Conservation (phyloP, 2,113 vertebrate genomes). For the Bos javanicus region DNA sequence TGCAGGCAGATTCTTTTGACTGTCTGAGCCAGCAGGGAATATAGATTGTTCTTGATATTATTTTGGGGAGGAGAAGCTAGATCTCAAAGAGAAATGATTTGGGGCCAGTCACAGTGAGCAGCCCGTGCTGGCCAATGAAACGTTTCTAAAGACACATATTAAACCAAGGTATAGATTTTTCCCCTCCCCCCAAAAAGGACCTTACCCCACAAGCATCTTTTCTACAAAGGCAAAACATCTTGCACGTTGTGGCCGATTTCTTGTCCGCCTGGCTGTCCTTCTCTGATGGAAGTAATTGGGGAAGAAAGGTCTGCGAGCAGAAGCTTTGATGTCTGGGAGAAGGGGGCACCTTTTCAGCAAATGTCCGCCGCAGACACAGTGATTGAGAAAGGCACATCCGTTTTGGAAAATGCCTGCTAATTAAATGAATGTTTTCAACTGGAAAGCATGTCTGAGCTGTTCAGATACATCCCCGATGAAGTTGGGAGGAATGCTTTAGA, state of each 20-base stretch:
- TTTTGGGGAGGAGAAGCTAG: neutral
- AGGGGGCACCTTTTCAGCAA: constrained; percentile 46
- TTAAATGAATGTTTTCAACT: constrained; percentile 69
- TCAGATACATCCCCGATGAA: constrained; percentile 9
- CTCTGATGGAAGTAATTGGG: constrained; percentile 54
- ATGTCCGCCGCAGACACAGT: constrained; percentile 44
- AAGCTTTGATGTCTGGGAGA: constrained; percentile 60
- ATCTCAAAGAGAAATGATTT: neutral
- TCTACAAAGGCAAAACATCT: neutral
- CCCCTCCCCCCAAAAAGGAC: neutral
- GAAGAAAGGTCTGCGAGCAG: constrained; percentile 39
- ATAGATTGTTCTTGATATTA: neutral
- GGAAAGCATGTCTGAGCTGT: constrained; percentile 53
- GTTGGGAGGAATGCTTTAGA: constrained; percentile 49
- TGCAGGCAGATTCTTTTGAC: neutral
- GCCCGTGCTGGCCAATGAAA: neutral
- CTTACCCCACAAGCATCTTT: neutral
- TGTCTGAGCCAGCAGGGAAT: neutral
- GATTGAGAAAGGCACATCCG: constrained; percentile 60
- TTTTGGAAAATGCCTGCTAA: constrained; percentile 67
- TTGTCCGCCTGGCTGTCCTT: neutral
- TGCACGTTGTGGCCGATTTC: neutral
- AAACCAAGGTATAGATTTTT: neutral
- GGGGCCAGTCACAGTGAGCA: neutral
- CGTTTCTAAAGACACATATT: neutral